Percentiles rank a stretch among this genome's conserved stretches.
phyloP scores from a whole-genome alignment of 2,797 vertebrate species.

The Huso huso region DNA sequence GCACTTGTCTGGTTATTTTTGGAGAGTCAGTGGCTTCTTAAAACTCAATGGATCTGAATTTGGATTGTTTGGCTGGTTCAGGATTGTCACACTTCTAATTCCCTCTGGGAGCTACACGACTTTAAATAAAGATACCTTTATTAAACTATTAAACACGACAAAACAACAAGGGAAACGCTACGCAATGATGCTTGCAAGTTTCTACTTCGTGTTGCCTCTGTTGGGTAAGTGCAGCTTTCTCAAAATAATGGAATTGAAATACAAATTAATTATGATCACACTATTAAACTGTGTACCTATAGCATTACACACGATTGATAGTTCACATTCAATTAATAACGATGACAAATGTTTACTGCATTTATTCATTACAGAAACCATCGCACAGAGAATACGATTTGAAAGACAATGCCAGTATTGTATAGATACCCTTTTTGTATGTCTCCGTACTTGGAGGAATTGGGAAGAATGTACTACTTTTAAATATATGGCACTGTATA shows the following conservation, averaged over 20 bases:
- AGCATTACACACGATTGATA: constrained; percentile 20
- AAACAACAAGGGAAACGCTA: constrained; percentile 26
- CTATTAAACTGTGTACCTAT: not conserved
- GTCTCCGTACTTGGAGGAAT: too few relatives aligned
- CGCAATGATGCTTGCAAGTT: constrained; percentile 79
- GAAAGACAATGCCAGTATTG: too few relatives aligned
- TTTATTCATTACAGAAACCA: not conserved
- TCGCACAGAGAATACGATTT: too few relatives aligned
- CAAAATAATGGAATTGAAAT: constrained; percentile 16
- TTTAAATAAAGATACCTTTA: constrained; percentile 18
- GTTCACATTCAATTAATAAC: constrained; percentile 19
- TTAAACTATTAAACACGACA: not conserved
- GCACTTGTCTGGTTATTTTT: constrained; percentile 35
- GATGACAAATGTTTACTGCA: not conserved
- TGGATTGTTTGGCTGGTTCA: constrained; percentile 52
- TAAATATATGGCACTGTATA: too few relatives aligned
- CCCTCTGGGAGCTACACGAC: constrained; percentile 23
- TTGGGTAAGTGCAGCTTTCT: constrained; percentile 71
- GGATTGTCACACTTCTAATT: constrained; percentile 53
- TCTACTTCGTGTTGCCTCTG: constrained; percentile 75
- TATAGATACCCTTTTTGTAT: too few relatives aligned
- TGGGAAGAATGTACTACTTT: too few relatives aligned
- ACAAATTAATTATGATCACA: constrained; percentile 15
- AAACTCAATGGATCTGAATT: constrained; percentile 69
- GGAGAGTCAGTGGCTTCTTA: constrained; percentile 27